Percentiles rank a stretch among this genome's conserved stretches.
Conservation (phyloP, 1,140 invertebrate genomes). For the Triops longicaudatus region DNA sequence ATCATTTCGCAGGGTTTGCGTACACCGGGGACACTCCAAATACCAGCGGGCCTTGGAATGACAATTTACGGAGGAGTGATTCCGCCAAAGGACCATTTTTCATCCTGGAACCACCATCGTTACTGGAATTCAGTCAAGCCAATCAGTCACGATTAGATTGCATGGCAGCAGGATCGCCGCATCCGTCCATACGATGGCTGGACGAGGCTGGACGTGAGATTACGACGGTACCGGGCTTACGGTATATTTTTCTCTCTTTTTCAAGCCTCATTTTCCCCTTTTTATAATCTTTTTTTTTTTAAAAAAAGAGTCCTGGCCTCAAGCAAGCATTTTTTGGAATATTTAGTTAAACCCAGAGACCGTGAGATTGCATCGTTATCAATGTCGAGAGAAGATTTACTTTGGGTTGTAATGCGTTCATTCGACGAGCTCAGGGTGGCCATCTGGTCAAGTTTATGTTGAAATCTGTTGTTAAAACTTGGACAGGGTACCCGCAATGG, state of each 20-base stretch:
- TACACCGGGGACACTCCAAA: background rate
- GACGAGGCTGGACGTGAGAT: slow-evolving; percentile 5
- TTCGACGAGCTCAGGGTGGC: too few species aligned
- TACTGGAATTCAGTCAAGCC: slow-evolving; percentile 8
- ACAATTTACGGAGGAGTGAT: slow-evolving; percentile 8
- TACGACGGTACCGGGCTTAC: background rate
- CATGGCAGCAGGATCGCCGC: background rate
- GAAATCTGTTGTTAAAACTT: too few species aligned
- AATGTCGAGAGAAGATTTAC: too few species aligned
- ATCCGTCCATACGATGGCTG: slow-evolving; percentile 10
- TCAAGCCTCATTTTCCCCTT: background rate
- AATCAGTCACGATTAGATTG: slow-evolving; percentile 15
- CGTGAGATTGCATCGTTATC: too few species aligned
- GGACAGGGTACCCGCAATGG: too few species aligned
- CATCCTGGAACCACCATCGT: background rate
- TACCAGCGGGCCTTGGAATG: background rate
- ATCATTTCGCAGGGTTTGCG: background rate
- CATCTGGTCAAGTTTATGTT: too few species aligned
- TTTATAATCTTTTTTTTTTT: too few species aligned
- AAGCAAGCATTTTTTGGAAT: too few species aligned
- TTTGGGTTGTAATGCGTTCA: too few species aligned
- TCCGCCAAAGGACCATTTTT: background rate
- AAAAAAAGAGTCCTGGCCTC: too few species aligned
- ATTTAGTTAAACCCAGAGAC: too few species aligned
- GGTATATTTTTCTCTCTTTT: background rate